Evolutionary conservation across 2,113 vertebrate species (phyloP), one percentile per base, ranked within the genome.

Genomic region (Oncorhynchus gorbuscha): DNA sequence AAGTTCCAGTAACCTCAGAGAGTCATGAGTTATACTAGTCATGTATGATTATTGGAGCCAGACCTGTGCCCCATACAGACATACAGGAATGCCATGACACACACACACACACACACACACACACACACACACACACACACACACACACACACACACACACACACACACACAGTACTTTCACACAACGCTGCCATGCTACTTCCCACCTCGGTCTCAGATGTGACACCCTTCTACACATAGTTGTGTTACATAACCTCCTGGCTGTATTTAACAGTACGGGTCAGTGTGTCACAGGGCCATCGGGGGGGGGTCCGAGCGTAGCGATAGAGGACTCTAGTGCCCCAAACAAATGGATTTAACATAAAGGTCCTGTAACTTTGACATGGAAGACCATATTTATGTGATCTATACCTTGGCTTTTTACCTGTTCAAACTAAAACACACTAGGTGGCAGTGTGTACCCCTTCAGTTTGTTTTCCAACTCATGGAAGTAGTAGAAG

Each of bases 131-230:
- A 61, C 59, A 51, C 64, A 62, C 28, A 30, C 20, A 74, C 0
- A 32, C 30, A 24, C 24, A 24, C 24, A 24, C 24, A 24, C 24
- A 24, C 28, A 30, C 20, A 74, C 0, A 32, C 30, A 69, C 24
- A 74, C 72, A 69, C 49, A 61, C 59, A 51, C 64, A 24, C 26
- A 28, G 49, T 64, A 65, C 14, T 61, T 49, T 69, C 62, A 59
- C 48, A 49, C 32, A 74, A 70, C 80, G 65, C 13, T 16, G 71
- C 83, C 81, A 82, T 39, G 55, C 81, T 76, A 86, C 84, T 88
- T 89, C 85, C 80, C 90, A 91, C 81, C 81, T 82, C 69, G 72
- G n/a, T 84, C 76, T 74, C 22, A 89, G 80, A 84, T 85, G 74
- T 49, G 66, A 67, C 86, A 76, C 28, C 74, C 68, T 73, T 74